Base-by-base conservation (phyloP, 92 coral and sea anemone species). In the Siderastrea siderea region DNA sequence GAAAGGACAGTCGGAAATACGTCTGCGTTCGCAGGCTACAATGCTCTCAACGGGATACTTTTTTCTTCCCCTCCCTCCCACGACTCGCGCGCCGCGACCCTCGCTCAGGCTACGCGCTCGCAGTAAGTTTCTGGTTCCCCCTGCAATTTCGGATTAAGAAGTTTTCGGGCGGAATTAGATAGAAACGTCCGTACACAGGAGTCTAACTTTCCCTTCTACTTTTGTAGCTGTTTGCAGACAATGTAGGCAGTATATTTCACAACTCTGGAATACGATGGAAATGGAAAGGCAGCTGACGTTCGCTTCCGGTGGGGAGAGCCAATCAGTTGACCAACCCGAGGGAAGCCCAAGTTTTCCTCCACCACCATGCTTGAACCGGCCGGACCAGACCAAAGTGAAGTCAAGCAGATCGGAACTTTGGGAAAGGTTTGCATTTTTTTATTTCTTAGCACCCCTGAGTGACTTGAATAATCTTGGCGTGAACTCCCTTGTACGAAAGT, bases 161-260 rank as follows among this genome's bases (percentile, higher is more conserved):
- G 38, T 26, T 26, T 26, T 26, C 38, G 38, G 38, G 38, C 38
- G 38, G 38, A 26, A 26, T 26, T 26, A 26, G 38, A 26, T 26
- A 26, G 38, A 26, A 26, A 26, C 38, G 38, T 26, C 38, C 74
- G 9, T 16, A 70, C 3, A n/a, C 52, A 70, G 19, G 74, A 44
- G 52, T 47, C 45, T 14, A n/a, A 3, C 38, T 5, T 45, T 16
- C 16, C 55, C 17, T 3, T 26, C 38, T 26, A 26, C 38, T 26
- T 26, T 26, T 26, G 38, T 75, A 75, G 80, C 80, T 7, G 55
- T 75, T 47, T 75, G 80, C 43, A 75, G 80, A 51, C 80, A 66
- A 75, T 75, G 80, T 75, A 58, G 63, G 66, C 55, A 54, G 80
- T 47, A 75, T 15, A 11, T 75, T 11, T 50, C 63, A 54, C 44